A percentile compares a stretch with the other conserved stretches of the same genome.
These are phyloP conservation scores for Rapana venosa DNA, from an alignment of 2,888 invertebrate species.

Conservation along the genomic window DNA sequence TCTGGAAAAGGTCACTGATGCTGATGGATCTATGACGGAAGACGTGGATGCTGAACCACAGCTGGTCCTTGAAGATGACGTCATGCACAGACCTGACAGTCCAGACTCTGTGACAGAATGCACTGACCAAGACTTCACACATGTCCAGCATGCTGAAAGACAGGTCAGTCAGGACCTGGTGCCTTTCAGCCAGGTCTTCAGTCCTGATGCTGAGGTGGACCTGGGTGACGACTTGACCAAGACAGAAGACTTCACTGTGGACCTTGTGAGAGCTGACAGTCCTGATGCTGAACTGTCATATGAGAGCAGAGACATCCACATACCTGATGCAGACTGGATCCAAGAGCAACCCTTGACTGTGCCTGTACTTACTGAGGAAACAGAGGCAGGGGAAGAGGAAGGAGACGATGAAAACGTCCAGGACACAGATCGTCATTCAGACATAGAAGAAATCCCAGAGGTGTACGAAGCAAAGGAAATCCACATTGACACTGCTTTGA, in stretches of 20 bases:
- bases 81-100: conserved; percentile 14
- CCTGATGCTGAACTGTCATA: conserved; percentile 13
- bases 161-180: background rate
- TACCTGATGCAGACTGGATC: background rate
- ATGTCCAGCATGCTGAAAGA: background rate
- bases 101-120: conserved; percentile 23
- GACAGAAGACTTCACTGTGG: background rate
- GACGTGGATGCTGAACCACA: background rate
- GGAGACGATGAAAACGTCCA: background rate
- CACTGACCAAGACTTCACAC: background rate
- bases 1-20: too few relatives aligned
- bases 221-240: background rate
- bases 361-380: background rate
- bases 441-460: background rate
- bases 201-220: background rate
- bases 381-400: background rate
- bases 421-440: background rate
- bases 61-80: background rate
- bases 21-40: background rate
- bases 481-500: background rate
- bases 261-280: background rate
- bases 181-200: background rate
- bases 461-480: background rate
- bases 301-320: background rate
- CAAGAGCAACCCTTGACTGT: background rate